Evolutionary conservation across 2,113 vertebrate genomes (phyloP).

Genomic region (Typhlomys cinereus): DNA sequence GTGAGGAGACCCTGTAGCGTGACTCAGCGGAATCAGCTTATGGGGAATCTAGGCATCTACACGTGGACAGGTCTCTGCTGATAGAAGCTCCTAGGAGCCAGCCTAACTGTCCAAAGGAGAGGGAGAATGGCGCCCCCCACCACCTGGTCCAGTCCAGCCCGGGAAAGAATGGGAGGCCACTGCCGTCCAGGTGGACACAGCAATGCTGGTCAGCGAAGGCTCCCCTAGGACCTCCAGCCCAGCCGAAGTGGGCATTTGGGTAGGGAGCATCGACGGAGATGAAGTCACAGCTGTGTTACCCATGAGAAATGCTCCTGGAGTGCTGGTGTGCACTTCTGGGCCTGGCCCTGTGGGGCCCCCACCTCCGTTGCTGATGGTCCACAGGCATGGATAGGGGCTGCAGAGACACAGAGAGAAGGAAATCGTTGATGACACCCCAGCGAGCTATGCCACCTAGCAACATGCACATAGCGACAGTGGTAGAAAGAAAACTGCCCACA

Average conservation of each 20-base stretch:
- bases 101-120: conserved; percentile 53
- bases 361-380: conserved; percentile 89
- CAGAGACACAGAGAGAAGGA: conserved; percentile 47
- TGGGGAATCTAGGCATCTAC: background rate
- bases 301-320: conserved; percentile 85
- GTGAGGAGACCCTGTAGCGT: background rate
- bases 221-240: conserved; percentile 86
- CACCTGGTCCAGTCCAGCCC: conserved; percentile 47
- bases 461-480: rapidly evolving
- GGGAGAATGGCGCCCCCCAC: conserved; percentile 57
- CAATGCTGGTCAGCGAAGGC: conserved; percentile 83
- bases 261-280: conserved; percentile 80
- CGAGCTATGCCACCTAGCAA: background rate
- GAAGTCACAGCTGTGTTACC: conserved; percentile 85
- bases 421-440: rapidly evolving
- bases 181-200: conserved; percentile 87
- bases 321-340: conserved; percentile 77
- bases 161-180: conserved; percentile 90
- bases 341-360: conserved; percentile 79
- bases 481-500: rapidly evolving
- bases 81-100: background rate
- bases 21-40: background rate
- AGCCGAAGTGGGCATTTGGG: conserved; percentile 83
- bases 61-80: background rate
- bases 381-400: conserved; percentile 95